A percentile compares a stretch with the other conserved stretches of the same genome.
Evolutionary conservation across 2,113 vertebrate species (phyloP).

Genomic region (Atlantisia rogersi): DNA sequence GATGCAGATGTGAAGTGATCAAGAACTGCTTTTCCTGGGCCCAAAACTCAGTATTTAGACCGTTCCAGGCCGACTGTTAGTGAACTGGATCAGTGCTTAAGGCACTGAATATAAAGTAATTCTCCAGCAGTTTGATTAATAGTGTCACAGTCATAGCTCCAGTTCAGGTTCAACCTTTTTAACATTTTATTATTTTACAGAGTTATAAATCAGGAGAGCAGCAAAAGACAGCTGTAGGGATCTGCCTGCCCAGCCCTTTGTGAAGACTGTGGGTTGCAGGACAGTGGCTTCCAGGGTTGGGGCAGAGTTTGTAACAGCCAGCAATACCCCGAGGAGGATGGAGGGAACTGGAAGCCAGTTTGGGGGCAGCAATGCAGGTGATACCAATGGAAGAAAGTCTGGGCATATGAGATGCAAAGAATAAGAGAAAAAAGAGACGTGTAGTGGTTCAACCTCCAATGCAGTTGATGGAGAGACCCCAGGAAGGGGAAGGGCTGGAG

Average conservation of each 20-base stretch:
- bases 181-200: conserved; percentile 74
- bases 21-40: background rate
- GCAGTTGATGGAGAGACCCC: background rate
- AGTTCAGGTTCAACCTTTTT: conserved; percentile 74
- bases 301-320: background rate
- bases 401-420: background rate
- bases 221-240: conserved; percentile 47
- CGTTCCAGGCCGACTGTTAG: conserved; percentile 54
- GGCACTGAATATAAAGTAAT: conserved; percentile 53
- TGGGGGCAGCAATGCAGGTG: background rate
- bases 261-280: conserved; percentile 24
- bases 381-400: background rate
- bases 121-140: conserved; percentile 72
- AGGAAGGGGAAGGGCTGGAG: background rate
- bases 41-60: background rate
- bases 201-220: conserved; percentile 65
- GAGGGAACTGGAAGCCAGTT: background rate
- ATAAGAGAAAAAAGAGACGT: background rate
- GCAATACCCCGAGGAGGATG: background rate
- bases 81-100: conserved; percentile 35
- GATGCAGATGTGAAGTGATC: background rate
- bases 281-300: background rate
- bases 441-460: background rate
- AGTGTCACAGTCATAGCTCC: conserved; percentile 61
- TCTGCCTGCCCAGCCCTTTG: background rate